phyloP scores from a whole-genome alignment of 2,888 invertebrate species.

The Campoplex nolae region DNA sequence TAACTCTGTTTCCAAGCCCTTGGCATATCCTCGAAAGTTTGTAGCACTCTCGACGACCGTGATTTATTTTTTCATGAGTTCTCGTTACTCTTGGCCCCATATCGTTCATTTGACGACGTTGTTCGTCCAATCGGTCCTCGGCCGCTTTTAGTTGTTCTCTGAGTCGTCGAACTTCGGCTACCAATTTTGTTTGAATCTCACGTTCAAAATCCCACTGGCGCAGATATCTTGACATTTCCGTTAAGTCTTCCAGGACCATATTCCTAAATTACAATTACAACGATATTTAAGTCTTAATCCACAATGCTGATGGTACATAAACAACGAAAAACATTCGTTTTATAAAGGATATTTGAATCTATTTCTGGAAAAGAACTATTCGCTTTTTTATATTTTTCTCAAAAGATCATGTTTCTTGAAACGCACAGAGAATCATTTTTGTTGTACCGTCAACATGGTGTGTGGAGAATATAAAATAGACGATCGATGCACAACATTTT shows the following conservation, averaged over 20 bases:
- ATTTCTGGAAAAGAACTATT: not conserved
- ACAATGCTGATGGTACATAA: constrained; percentile 48
- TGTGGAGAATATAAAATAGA: not conserved
- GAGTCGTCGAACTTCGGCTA: constrained; percentile 78
- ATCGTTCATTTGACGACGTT: constrained; percentile 76
- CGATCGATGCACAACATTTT: not conserved
- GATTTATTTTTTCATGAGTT: constrained; percentile 78
- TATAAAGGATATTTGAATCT: not conserved
- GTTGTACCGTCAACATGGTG: constrained; percentile 30
- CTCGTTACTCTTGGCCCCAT: constrained; percentile 78
- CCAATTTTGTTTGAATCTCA: constrained; percentile 77
- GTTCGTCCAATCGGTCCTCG: constrained; percentile 77
- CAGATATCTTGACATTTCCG: constrained; percentile 80
- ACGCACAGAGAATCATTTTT: not conserved
- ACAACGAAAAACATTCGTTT: not conserved
- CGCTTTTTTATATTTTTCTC: not conserved
- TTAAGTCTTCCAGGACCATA: constrained; percentile 80
- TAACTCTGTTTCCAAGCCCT: constrained; percentile 77
- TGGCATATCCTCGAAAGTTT: constrained; percentile 80
- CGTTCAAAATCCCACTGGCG: constrained; percentile 81
- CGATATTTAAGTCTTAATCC: constrained; percentile 23
- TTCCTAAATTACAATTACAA: constrained; percentile 74
- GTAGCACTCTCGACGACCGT: constrained; percentile 79
- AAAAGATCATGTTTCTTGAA: not conserved
- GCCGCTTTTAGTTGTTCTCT: constrained; percentile 77